These are phyloP conservation scores for Babyrousa celebensis DNA, from an alignment of 2,797 vertebrate species.

Conservation along the genomic window DNA sequence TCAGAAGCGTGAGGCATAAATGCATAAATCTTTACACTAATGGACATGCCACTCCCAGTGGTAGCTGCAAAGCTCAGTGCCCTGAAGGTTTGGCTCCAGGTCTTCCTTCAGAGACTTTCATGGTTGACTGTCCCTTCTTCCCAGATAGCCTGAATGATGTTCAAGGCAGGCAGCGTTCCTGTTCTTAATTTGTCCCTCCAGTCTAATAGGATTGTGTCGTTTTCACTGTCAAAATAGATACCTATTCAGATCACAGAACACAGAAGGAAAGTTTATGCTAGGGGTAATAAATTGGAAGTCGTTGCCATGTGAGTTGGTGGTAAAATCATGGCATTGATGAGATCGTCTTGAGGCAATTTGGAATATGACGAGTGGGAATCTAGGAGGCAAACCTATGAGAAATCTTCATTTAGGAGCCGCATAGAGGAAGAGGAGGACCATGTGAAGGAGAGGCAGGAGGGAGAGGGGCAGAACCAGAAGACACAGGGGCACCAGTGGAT, in stretches of 20 bases:
- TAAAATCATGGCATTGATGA: neutral
- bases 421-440: neutral
- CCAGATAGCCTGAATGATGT: neutral
- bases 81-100: no score
- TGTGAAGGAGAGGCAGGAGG: no score
- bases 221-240: slow-evolving; percentile 18
- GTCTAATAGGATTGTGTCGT: neutral
- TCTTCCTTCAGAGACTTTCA: neutral
- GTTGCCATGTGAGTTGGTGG: neutral
- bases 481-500: neutral
- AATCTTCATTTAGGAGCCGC: neutral
- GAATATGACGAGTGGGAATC: neutral
- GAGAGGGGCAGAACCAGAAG: neutral
- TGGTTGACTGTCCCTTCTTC: neutral
- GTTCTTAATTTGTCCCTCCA: neutral
- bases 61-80: neutral
- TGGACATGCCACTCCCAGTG: neutral
- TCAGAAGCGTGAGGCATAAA: neutral
- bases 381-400: neutral
- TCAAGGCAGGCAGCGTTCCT: neutral
- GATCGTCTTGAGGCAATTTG: neutral
- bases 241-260: neutral
- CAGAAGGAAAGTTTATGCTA: neutral
- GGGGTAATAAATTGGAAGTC: neutral
- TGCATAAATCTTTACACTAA: neutral